These are phyloP conservation scores for Castor canadensis DNA, from an alignment of 2,113 vertebrate genomes.

Conservation along the genomic window DNA sequence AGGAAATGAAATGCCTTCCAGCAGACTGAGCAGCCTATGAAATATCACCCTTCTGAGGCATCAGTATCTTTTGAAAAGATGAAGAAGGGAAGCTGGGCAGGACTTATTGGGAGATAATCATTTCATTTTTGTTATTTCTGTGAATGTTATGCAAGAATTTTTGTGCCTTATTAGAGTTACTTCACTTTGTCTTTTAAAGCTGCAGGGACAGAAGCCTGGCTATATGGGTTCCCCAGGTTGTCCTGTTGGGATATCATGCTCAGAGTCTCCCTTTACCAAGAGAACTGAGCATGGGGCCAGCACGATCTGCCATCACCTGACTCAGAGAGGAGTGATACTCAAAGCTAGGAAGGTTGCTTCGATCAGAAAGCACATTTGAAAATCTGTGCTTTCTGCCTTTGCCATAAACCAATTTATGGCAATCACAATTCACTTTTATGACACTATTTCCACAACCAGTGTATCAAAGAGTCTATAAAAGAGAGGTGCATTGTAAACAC, in stretches of 20 bases:
- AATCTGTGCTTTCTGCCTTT: constrained; percentile 50
- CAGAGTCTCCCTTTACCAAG: neutral
- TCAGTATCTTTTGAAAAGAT: neutral
- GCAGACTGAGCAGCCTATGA: neutral
- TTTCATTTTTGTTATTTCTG: neutral
- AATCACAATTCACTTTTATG: constrained; percentile 73
- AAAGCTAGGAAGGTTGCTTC: fast-evolving
- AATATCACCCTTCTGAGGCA: neutral
- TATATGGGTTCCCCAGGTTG: neutral
- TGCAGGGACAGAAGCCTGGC: neutral
- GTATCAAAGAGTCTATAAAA: constrained; percentile 69
- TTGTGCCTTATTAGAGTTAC: neutral
- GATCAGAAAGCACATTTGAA: fast-evolving
- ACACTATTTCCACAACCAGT: constrained; percentile 52
- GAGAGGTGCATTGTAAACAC: constrained; percentile 59
- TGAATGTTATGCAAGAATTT: neutral
- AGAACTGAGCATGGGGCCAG: neutral
- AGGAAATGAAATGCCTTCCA: neutral
- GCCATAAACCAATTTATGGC: constrained; percentile 66
- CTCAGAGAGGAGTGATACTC: neutral
- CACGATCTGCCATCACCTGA: fast-evolving
- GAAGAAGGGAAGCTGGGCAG: neutral
- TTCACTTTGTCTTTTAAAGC: neutral
- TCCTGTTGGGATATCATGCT: fast-evolving
- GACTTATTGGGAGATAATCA: neutral